Evolutionary conservation across 2,888 invertebrate genomes (phyloP).

Genomic region (Parnassius mnemosyne): DNA sequence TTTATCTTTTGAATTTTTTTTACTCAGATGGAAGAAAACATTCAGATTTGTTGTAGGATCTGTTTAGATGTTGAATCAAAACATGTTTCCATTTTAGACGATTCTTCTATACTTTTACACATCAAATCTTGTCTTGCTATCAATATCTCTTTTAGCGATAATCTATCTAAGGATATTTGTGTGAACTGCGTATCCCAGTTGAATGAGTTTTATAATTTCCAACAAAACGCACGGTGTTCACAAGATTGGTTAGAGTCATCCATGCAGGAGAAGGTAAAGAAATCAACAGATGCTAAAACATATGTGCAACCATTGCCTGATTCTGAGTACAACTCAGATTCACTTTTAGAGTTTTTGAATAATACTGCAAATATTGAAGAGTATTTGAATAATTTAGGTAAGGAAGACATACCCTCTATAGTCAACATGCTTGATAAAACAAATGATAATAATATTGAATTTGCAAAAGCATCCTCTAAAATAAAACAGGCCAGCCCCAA

Average conservation of each 20-base stretch:
- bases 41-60: conserved; percentile 64
- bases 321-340: conserved; percentile 74
- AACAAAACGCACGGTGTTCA: conserved; percentile 68
- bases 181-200: conserved; percentile 61
- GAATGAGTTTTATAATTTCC: conserved; percentile 69
- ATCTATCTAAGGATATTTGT: conserved; percentile 65
- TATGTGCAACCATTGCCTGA: conserved; percentile 68
- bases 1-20: no score
- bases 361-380: conserved; percentile 73
- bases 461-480: conserved; percentile 41
- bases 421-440: conserved; percentile 69
- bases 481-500: conserved; percentile 54
- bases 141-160: conserved; percentile 51
- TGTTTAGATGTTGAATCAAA: conserved; percentile 63
- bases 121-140: conserved; percentile 66
- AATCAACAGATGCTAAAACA: conserved; percentile 53
- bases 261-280: conserved; percentile 55
- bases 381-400: conserved; percentile 67
- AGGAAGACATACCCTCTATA: conserved; percentile 72
- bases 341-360: conserved; percentile 70
- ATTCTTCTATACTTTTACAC: conserved; percentile 60
- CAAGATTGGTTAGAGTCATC: conserved; percentile 71
- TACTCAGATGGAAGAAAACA: conserved; percentile 52
- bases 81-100: conserved; percentile 62
- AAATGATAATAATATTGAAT: conserved; percentile 16